A percentile compares a stretch with the other conserved stretches of the same genome.
Evolutionary conservation across 2,113 vertebrate species (phyloP).

Genomic region (Aspidoscelis tigris): DNA sequence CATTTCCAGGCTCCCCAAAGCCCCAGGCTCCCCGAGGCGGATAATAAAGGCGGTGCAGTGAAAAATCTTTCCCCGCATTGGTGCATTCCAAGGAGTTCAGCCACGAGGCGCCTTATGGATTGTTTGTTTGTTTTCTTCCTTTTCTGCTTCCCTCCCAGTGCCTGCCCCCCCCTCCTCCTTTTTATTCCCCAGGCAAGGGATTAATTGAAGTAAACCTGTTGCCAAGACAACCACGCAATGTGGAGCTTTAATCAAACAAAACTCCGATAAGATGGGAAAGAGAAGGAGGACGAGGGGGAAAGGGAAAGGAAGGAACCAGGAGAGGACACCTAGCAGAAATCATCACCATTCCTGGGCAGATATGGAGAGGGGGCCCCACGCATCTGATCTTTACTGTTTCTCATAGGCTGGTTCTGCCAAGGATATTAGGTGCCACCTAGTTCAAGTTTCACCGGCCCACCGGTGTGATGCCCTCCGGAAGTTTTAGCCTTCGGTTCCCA

Average conservation of each 20-base stretch:
- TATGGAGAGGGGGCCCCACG: not conserved
- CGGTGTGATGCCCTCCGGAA: too few relatives aligned
- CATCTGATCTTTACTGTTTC: not conserved
- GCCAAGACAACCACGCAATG: conserved; percentile 42
- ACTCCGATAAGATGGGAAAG: conserved; percentile 37
- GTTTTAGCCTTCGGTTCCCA: too few relatives aligned
- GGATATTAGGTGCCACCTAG: too few relatives aligned
- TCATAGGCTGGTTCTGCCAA: too few relatives aligned
- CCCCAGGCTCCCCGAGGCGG: fast-evolving
- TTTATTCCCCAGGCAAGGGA: conserved; percentile 46
- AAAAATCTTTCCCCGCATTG: not conserved
- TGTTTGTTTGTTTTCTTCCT: not conserved
- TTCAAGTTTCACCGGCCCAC: too few relatives aligned
- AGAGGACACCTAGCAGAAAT: conserved; percentile 5
- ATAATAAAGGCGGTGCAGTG: not conserved
- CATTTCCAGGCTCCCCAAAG: not conserved
- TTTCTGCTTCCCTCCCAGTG: not conserved
- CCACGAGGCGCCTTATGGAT: not conserved
- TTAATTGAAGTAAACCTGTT: conserved; percentile 33
- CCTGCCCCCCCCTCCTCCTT: conserved; percentile 15
- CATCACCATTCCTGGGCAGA: not conserved
- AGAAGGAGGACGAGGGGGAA: conserved; percentile 23
- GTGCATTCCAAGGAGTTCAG: not conserved
- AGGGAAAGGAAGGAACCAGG: conserved; percentile 29
- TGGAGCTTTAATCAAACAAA: conserved; percentile 55